Percentiles rank a stretch among this genome's conserved stretches.
phyloP scores from a whole-genome alignment of 1,140 invertebrate species.

The Aphidius ervi region DNA sequence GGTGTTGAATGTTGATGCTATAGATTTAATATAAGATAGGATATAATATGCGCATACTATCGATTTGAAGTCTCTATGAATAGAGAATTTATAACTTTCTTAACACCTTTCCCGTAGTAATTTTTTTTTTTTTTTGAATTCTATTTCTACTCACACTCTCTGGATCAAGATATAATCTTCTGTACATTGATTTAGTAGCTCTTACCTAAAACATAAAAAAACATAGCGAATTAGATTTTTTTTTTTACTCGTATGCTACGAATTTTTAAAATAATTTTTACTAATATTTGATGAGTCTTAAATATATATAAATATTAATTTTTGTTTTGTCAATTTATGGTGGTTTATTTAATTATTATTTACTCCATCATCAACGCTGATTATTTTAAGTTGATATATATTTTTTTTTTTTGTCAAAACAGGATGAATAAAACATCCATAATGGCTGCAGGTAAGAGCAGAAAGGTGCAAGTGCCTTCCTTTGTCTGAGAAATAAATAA shows the following conservation, averaged over 20 bases:
- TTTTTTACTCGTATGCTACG: background rate
- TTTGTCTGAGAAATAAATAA: no score
- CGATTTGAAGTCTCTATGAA: background rate
- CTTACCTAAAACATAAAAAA: constrained; percentile 29
- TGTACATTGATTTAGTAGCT: constrained; percentile 8
- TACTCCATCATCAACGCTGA: no score
- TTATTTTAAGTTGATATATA: no score
- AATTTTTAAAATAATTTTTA: background rate
- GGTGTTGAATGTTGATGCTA: background rate
- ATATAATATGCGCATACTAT: background rate
- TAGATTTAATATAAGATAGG: background rate
- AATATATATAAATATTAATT: no score
- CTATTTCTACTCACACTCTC: constrained; percentile 25
- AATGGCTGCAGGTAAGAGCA: no score
- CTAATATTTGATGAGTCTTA: no score
- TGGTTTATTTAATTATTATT: no score
- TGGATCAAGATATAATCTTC: constrained; percentile 11
- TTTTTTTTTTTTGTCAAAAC: no score
- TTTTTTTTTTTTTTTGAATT: constrained; percentile 2
- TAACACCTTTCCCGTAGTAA: background rate
- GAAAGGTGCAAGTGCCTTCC: no score
- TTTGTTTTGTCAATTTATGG: no score
- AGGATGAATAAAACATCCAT: no score
- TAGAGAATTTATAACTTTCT: background rate
- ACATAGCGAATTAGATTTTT: background rate